Conservation (phyloP, 2,888 invertebrate species). For the Amorpha juglandis region DNA sequence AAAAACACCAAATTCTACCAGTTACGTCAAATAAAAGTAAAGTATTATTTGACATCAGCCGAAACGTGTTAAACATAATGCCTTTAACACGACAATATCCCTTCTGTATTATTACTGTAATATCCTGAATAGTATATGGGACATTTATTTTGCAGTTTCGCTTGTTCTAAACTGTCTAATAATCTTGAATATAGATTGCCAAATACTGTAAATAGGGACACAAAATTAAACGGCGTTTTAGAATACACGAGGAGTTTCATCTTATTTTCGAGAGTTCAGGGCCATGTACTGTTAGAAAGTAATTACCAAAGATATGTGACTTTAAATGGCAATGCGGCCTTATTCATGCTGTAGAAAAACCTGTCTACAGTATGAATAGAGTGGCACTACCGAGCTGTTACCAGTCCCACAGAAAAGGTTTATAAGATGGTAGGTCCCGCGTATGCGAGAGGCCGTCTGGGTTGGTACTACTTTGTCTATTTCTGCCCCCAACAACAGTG, state of each 20-base stretch:
- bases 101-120: not conserved
- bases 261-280: no score
- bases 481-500: no score
- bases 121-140: conserved; percentile 1
- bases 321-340: no score
- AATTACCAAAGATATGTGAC: no score
- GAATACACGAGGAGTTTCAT: not conserved
- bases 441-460: no score
- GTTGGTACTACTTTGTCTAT: no score
- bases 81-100: not conserved
- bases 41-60: not conserved
- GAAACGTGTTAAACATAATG: not conserved
- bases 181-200: not conserved
- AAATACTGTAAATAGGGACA: not conserved
- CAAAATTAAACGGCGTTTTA: not conserved
- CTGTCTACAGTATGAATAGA: no score
- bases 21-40: conserved; percentile 2
- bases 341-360: no score
- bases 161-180: not conserved
- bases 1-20: not conserved
- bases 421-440: no score
- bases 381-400: no score
- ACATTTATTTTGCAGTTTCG: not conserved
- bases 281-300: no score
- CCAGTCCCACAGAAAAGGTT: no score